Base-by-base conservation (phyloP, 2,797 vertebrate genomes). In the Microctenopoma lineatum region DNA sequence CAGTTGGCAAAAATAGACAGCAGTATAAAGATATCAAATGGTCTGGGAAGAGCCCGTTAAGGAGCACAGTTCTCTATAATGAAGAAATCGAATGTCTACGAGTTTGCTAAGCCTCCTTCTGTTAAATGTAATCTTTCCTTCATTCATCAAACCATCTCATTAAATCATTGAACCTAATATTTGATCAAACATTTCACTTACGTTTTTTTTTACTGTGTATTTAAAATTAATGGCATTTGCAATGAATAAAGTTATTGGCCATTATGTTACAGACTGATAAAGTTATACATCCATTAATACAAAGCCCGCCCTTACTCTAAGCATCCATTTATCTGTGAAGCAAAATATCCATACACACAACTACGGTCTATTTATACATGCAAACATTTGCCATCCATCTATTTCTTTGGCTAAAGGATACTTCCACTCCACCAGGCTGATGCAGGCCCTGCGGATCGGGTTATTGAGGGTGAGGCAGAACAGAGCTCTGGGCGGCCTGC, bases 1-100 rank as follows among this genome's bases (percentile, higher is more conserved):
- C 98, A 99, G 95, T 99, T 99, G 95, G 97, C 98, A 97, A 99
- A 99, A 95, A 99, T 99, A 92, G 97, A 96, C 91, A 99, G 90
- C 86, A 99, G 93, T 96, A 99, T 99, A 96, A 99, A 99, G 95
- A 98, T 96, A 97, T 99, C 97, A 96, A 99, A 99, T 75, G 98
- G 97, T 96, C 97, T 99, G 95, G 80, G 91, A 77, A 57, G 34
- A 51, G 8, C 55, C 51, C 39, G 92, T 98, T 94, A 97, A 97
- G 96, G 96, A 91, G 87, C 12, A 48, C 14, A 44, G 3, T 44
- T 64, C 4, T 41, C 1, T 55, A 6, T 9, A 45, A 25, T 41
- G 14, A 39, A 27, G 11, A 1, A 57, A 14, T 25, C 21, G 2
- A 21, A 21, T 21, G 21, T 21, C 21, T 21, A 21, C 21, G 21